Percentiles rank a stretch among this genome's conserved stretches.
Conservation (phyloP, 2,797 vertebrate genomes). For the Syndactyla subalaris region DNA sequence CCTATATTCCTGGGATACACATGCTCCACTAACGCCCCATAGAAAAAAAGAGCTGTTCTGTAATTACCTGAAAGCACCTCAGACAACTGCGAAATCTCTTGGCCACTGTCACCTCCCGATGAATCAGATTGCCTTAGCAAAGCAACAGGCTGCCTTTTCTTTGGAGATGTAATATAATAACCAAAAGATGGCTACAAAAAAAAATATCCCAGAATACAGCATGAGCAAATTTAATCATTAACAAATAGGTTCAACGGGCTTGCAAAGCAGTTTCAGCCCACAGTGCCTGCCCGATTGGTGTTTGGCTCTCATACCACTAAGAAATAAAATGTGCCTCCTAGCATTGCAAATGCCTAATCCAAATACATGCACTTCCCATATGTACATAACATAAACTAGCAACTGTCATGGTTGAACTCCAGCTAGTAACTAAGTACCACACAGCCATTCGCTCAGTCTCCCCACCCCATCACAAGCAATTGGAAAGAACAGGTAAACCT, state of each 20-base stretch:
- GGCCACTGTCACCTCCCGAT: slow-evolving; percentile 53
- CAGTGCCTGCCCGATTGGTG: not conserved
- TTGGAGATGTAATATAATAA: slow-evolving; percentile 93
- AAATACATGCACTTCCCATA: not conserved
- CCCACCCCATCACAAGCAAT: rapidly evolving
- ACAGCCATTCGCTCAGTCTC: not conserved
- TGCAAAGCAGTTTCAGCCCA: not conserved
- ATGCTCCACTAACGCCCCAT: not conserved
- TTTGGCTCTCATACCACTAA: not conserved
- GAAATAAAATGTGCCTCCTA: not conserved
- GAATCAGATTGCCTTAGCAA: slow-evolving; percentile 84
- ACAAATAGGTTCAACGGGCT: not conserved
- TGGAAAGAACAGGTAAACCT: not conserved
- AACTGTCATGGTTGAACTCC: not conserved
- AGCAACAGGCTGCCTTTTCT: slow-evolving; percentile 89
- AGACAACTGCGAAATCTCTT: slow-evolving; percentile 71
- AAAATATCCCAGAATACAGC: not conserved
- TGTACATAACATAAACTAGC: not conserved
- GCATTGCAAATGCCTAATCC: not conserved
- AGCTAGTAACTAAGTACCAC: not conserved
- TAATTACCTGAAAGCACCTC: slow-evolving; percentile 83
- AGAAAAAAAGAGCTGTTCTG: not conserved
- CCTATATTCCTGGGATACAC: not conserved
- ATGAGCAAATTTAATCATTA: not conserved
- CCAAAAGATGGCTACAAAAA: slow-evolving; percentile 92